Evolutionary conservation across 2,888 invertebrate genomes (phyloP), one percentile per base, ranked within the genome.

Genomic region (Zootermopsis nevadensis): DNA sequence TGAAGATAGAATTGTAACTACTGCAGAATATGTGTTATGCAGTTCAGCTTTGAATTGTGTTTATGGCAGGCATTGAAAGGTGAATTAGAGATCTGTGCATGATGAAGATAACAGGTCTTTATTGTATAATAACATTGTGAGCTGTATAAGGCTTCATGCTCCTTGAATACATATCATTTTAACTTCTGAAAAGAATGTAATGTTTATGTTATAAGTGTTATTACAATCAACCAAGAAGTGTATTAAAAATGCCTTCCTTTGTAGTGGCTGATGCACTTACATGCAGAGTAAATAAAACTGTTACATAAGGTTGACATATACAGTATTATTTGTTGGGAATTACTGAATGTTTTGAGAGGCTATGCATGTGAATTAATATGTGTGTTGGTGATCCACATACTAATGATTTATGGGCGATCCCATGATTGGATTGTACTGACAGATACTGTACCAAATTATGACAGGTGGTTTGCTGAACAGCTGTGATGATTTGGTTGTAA

Each of bases 341-440:
- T 60, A 60, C 27, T 10, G 27, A 60, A n/a, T 60, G 60, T 27
- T 4, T n/a, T 60, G 7, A n/a, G 6, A n/a, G 15, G 6, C n/a
- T 60, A 15, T 2, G 15, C 8, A 27, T 60, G 27, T 60, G 27
- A 60, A 27, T 27, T n/a, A n/a, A 60, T 24, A 27, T 60, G 8
- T n/a, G 48, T 48, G 27, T 60, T 6, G n/a, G 12, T 6, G 6
- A 60, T 12, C 60, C 60, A 27, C 60, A 27, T n/a, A 60, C 22
- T 55, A 24, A 42, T 38, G 74, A 74, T 74, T 74, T 74, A 74
- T 74, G 74, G 74, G 74, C 74, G n/a, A 74, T 74, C 27, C 74
- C 74, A 74, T 74, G 74, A 38, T 27, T 74, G n/a, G n/a, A 74
- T 22, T 27, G 74, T 74, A 42, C 38, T 74, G 74, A 74, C 42